Conservation (phyloP, 1,140 invertebrate genomes). For the Tetranychus urticae region DNA sequence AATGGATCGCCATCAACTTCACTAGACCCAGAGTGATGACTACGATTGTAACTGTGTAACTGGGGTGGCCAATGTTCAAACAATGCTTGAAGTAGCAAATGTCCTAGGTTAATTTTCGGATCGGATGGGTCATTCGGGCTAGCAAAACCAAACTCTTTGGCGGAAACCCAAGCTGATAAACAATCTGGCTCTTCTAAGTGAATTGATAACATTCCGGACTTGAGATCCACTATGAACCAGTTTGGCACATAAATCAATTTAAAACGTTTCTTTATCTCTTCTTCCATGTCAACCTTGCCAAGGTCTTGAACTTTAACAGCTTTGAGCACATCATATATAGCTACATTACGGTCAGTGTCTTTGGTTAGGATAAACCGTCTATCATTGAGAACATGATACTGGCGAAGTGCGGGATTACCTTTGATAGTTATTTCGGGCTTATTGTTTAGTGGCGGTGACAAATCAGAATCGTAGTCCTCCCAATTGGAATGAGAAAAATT, state of each 20-base stretch:
- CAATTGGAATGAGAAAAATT: neutral
- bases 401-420: conserved; percentile 70
- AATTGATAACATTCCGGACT: conserved; percentile 93
- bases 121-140: conserved; percentile 3
- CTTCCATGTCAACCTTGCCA: conserved; percentile 74
- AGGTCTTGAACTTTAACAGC: conserved; percentile 66
- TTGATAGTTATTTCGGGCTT: conserved; percentile 3
- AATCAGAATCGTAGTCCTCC: neutral
- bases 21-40: conserved; percentile 16
- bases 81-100: conserved; percentile 70
- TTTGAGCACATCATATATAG: conserved; percentile 90
- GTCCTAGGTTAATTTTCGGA: conserved; percentile 75
- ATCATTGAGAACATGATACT: conserved; percentile 80
- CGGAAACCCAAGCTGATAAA: conserved; percentile 91
- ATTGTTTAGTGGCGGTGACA: neutral
- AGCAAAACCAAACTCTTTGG: conserved; percentile 67
- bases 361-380: conserved; percentile 88
- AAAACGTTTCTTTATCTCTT: conserved; percentile 72
- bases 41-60: conserved; percentile 4
- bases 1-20: conserved; percentile 29
- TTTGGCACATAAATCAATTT: conserved; percentile 91
- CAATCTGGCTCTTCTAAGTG: conserved; percentile 95
- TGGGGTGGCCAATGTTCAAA: conserved; percentile 78
- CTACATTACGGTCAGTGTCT: conserved; percentile 82
- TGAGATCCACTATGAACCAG: conserved; percentile 98